Evolutionary conservation across 1,140 invertebrate genomes (phyloP).

Genomic region (Drosophila bifasciata): DNA sequence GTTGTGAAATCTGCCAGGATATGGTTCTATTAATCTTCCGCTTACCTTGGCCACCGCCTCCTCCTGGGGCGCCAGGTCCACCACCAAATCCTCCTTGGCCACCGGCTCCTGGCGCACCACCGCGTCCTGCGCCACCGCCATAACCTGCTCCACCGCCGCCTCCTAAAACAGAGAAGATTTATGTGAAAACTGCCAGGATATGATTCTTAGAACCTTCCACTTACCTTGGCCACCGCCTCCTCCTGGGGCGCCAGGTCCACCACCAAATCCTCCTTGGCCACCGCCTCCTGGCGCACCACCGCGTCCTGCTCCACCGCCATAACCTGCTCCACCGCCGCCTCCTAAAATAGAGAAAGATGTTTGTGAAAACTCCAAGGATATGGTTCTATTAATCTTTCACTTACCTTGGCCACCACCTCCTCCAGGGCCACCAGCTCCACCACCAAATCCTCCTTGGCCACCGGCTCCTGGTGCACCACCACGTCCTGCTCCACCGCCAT

Average conservation of each 20-base stretch:
- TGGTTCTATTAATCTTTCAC: too few species aligned
- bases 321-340: conserved; percentile 20
- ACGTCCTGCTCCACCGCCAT: conserved; percentile 57
- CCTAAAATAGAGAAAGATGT: neutral
- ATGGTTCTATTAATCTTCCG: neutral
- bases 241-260: conserved; percentile 53
- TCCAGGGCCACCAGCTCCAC: conserved; percentile 9
- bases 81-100: conserved; percentile 62
- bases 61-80: conserved; percentile 80
- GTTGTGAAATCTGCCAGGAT: neutral
- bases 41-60: conserved; percentile 76
- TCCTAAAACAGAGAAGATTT: neutral
- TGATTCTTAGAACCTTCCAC: neutral
- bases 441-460: conserved; percentile 45
- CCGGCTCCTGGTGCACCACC: conserved; percentile 38
- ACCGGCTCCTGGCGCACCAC: conserved; percentile 70
- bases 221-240: conserved; percentile 62
- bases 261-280: conserved; percentile 65
- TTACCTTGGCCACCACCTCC: conserved; percentile 21
- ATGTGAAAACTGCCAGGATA: neutral
- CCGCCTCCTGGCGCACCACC: conserved; percentile 46
- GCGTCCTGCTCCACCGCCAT: conserved; percentile 51
- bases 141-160: conserved; percentile 71
- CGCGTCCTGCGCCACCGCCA: conserved; percentile 80
- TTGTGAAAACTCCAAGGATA: too few species aligned